phyloP scores from a whole-genome alignment of 2,797 vertebrate genomes.

The Tangara arthus region DNA sequence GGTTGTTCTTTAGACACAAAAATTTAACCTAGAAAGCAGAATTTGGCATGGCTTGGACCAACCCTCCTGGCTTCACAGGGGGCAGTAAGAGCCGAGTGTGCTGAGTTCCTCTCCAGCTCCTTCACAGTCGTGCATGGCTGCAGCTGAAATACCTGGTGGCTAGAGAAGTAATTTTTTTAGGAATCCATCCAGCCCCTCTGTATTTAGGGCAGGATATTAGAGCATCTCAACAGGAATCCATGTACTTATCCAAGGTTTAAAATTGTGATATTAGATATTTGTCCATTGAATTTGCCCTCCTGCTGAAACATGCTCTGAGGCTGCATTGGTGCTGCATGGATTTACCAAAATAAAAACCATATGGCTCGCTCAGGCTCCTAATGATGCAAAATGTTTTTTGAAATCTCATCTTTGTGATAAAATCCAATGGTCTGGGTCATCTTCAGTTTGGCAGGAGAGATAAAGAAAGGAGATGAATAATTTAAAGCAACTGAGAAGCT shows the following conservation, averaged over 20 bases:
- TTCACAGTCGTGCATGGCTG: neutral
- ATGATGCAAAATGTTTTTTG: neutral
- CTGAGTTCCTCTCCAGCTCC: neutral
- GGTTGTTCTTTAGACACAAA: neutral
- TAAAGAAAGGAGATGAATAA: neutral
- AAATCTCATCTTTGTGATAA: neutral
- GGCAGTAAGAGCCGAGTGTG: neutral
- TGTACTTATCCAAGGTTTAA: neutral
- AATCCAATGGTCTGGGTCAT: neutral
- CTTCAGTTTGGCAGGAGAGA: neutral
- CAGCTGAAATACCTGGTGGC: neutral
- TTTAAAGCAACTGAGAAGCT: neutral
- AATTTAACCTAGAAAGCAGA: neutral
- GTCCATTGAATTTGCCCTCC: neutral
- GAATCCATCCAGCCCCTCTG: neutral
- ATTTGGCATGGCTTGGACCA: neutral
- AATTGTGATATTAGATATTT: neutral
- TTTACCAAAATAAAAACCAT: neutral
- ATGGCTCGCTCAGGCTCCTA: neutral
- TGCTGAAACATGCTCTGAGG: neutral
- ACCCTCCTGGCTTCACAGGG: neutral
- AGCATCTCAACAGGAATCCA: neutral
- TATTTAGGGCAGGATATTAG: neutral
- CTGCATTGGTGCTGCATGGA: neutral
- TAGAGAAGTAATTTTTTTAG: neutral